Evolutionary conservation across 2,888 invertebrate species (phyloP).

Genomic region (Prostheceraeus crozeri): DNA sequence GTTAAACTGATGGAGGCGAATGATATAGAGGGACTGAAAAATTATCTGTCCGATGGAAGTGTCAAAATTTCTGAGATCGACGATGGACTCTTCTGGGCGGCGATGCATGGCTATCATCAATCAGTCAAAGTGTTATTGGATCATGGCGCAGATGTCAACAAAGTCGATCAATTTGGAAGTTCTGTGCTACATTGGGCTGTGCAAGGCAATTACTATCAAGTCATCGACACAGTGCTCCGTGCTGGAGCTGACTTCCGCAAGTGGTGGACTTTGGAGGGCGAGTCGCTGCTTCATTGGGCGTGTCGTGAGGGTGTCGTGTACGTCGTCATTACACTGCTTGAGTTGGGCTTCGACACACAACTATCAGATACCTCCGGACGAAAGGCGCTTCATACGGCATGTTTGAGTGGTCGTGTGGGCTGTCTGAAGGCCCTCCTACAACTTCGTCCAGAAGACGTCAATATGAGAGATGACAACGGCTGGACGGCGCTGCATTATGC

Average conservation of each 20-base stretch:
- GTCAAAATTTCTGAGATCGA: too few relatives aligned
- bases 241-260: neutral
- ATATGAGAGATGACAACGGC: neutral
- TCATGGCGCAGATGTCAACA: neutral
- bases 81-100: too few relatives aligned
- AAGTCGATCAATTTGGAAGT: slow-evolving; percentile 8
- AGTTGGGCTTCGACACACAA: neutral
- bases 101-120: too few relatives aligned
- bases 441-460: neutral
- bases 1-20: too few relatives aligned
- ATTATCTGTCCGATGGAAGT: too few relatives aligned
- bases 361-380: neutral
- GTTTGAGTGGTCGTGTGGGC: neutral
- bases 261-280: neutral
- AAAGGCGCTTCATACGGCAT: neutral
- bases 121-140: neutral
- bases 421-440: neutral
- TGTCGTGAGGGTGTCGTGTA: neutral
- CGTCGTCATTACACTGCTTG: neutral
- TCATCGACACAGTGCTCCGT: too few relatives aligned
- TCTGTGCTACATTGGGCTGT: neutral
- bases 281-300: neutral
- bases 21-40: too few relatives aligned
- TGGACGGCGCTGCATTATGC: slow-evolving; percentile 34
- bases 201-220: too few relatives aligned